phyloP scores from a whole-genome alignment of 2,888 invertebrate genomes.

The Hoplodrina blanda region DNA sequence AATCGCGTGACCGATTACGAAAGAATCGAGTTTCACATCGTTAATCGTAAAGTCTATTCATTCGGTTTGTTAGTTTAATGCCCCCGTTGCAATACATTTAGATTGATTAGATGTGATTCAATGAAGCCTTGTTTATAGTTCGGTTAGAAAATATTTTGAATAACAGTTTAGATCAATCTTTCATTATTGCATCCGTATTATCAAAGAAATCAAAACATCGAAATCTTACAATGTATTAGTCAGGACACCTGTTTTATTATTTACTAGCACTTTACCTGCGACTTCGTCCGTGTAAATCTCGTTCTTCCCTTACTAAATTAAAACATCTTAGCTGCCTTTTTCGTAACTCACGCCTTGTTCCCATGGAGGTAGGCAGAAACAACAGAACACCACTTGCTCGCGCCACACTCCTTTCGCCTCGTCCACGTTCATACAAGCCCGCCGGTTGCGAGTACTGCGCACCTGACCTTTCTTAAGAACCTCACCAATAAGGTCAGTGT shows the following conservation, averaged over 20 bases:
- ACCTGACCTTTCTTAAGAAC: too few relatives aligned
- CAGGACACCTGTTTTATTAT: not conserved
- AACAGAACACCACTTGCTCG: too few relatives aligned
- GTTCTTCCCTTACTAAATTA: too few relatives aligned
- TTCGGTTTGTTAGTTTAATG: constrained; percentile 41
- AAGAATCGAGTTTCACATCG: constrained; percentile 51
- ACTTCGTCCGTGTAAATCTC: too few relatives aligned
- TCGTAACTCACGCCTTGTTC: too few relatives aligned
- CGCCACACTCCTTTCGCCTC: too few relatives aligned
- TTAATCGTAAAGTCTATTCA: constrained; percentile 40
- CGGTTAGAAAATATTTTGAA: constrained; percentile 12
- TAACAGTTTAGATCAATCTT: constrained; percentile 2
- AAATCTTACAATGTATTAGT: not conserved
- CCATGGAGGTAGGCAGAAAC: too few relatives aligned
- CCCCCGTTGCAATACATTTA: constrained; percentile 17
- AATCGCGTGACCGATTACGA: constrained; percentile 54
- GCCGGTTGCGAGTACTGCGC: too few relatives aligned
- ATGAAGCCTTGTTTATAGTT: constrained; percentile 10
- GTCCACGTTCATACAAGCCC: too few relatives aligned
- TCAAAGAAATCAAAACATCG: constrained; percentile 16
- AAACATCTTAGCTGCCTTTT: too few relatives aligned
- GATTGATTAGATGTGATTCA: constrained; percentile 26
- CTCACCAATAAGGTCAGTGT: too few relatives aligned
- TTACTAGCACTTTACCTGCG: not conserved
- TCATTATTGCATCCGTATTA: not conserved